A percentile compares a stretch with the other conserved stretches of the same genome.
Evolutionary conservation across 2,888 invertebrate species (phyloP).

Genomic region (Strigamia maritima): DNA sequence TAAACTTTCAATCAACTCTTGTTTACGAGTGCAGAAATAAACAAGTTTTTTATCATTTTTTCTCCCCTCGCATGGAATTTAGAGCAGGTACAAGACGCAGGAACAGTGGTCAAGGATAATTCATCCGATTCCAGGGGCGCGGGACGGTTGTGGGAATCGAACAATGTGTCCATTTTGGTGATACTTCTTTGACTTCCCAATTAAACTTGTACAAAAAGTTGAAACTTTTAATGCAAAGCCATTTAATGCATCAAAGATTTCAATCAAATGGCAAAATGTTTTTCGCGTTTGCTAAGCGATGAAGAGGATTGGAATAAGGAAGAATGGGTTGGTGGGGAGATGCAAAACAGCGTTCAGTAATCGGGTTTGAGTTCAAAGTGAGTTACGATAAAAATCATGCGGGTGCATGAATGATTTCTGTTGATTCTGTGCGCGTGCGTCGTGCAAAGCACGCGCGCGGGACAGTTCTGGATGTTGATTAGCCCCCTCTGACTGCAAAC

Average conservation of each 20-base stretch:
- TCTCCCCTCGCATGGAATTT: background rate
- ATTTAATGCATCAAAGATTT: background rate
- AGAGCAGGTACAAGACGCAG: background rate
- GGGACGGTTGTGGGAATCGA: background rate
- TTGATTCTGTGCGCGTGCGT: background rate
- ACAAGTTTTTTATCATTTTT: background rate
- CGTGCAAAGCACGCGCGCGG: background rate
- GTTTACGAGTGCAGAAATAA: background rate
- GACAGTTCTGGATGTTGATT: background rate
- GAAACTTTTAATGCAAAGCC: background rate
- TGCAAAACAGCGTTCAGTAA: background rate
- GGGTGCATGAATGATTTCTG: background rate
- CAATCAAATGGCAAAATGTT: background rate
- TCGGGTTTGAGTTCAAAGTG: slow-evolving; percentile 4
- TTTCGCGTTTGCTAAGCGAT: background rate
- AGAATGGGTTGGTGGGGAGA: background rate
- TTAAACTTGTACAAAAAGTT: background rate
- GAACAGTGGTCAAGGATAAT: slow-evolving; percentile 1
- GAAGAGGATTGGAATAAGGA: background rate
- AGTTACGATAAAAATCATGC: background rate
- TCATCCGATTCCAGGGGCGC: background rate
- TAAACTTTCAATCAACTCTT: background rate
- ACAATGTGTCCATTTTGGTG: background rate
- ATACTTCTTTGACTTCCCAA: background rate
- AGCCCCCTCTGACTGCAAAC: background rate